Percentiles rank a stretch among this genome's conserved stretches.
Evolutionary conservation across 2,888 invertebrate genomes (phyloP).

Genomic region (Pollenia amentaria): DNA sequence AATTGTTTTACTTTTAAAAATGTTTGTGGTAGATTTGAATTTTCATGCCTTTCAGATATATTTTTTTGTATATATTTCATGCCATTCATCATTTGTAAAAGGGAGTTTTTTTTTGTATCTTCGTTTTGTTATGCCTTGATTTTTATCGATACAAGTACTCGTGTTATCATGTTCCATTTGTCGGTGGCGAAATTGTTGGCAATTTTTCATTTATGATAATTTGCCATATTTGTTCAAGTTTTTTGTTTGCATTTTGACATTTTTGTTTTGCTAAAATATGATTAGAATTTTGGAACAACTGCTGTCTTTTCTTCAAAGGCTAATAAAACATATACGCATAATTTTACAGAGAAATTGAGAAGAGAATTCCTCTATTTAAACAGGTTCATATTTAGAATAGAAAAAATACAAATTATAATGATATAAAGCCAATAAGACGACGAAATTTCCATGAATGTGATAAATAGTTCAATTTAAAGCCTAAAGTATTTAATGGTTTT

Average conservation of each 20-base stretch:
- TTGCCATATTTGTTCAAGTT: constrained; percentile 65
- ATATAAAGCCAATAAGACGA: too few relatives aligned
- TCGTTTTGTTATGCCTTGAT: constrained; percentile 60
- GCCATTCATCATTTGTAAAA: constrained; percentile 62
- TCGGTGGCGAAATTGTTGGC: constrained; percentile 68
- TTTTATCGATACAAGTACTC: constrained; percentile 66
- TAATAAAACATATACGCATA: background rate
- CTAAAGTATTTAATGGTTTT: too few relatives aligned
- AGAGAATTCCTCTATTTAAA: too few relatives aligned
- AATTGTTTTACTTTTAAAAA: background rate
- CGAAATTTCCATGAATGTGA: too few relatives aligned
- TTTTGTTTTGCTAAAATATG: constrained; percentile 48
- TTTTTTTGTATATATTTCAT: background rate
- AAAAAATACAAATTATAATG: too few relatives aligned
- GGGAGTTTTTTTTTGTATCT: constrained; percentile 24
- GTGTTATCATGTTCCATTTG: constrained; percentile 60
- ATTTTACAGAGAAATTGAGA: too few relatives aligned
- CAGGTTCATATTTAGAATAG: too few relatives aligned
- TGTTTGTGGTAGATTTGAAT: constrained; percentile 45
- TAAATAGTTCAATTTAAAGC: too few relatives aligned
- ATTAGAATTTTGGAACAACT: constrained; percentile 72
- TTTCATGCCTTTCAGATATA: constrained; percentile 52
- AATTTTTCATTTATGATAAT: constrained; percentile 74
- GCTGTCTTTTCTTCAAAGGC: constrained; percentile 44
- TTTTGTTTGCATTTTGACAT: constrained; percentile 36